Percentiles rank a stretch among this genome's conserved stretches.
These are phyloP conservation scores for Ectobius pallidus DNA, from an alignment of 2,888 invertebrate species.

Conservation along the genomic window DNA sequence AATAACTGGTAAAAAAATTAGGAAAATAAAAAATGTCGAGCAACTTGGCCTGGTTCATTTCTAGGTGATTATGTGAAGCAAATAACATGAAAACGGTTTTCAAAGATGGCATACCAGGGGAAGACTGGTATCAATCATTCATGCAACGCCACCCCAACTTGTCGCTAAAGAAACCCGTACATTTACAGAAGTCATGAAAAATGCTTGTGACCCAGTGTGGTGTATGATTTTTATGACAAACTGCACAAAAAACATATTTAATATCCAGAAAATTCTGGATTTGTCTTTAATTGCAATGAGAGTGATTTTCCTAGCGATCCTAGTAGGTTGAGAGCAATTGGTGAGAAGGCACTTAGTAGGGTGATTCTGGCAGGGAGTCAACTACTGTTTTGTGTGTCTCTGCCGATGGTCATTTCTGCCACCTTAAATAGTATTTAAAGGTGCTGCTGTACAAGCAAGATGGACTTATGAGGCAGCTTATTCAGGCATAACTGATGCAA, in stretches of 20 bases:
- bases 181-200: neutral
- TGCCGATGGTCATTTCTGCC: neutral
- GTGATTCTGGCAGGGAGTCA: slow-evolving; percentile 1
- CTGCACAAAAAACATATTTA: neutral
- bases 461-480: neutral
- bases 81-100: neutral
- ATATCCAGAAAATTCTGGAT: neutral
- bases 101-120: neutral
- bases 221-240: slow-evolving; percentile 11
- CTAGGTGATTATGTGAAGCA: neutral
- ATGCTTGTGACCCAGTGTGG: too few species aligned
- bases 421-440: neutral
- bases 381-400: neutral
- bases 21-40: too few species aligned
- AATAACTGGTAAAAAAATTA: too few species aligned
- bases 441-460: neutral
- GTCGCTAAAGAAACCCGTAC: neutral
- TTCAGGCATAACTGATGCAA: neutral
- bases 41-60: neutral
- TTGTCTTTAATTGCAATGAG: neutral
- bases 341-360: neutral
- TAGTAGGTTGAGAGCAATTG: neutral
- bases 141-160: neutral
- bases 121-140: neutral
- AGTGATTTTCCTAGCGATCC: neutral